Conservation (phyloP, 2,113 vertebrate species). For the Paramisgurnus dabryanus region DNA sequence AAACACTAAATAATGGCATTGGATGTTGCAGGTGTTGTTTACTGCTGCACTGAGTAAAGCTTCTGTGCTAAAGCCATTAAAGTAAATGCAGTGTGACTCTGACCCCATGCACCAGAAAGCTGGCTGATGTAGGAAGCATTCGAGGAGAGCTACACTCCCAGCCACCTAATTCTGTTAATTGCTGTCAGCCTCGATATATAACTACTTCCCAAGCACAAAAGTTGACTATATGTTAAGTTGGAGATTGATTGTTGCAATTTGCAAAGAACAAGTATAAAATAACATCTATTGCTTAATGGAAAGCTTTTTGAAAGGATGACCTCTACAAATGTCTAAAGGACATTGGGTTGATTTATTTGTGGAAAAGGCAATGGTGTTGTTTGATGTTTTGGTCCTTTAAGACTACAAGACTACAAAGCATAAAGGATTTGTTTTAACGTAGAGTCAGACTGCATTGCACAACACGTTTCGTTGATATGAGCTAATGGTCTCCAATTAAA, state of each 20-base stretch:
- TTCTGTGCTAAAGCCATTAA: slow-evolving; percentile 50
- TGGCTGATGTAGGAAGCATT: slow-evolving; percentile 41
- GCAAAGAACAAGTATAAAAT: neutral
- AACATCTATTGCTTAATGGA: neutral
- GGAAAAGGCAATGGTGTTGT: neutral
- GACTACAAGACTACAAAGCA: neutral
- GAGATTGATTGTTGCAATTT: slow-evolving; percentile 16
- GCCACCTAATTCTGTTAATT: slow-evolving; percentile 54
- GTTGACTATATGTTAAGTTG: slow-evolving; percentile 32
- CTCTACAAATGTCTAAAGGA: neutral
- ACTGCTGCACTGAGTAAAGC: slow-evolving; percentile 27
- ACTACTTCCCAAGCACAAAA: slow-evolving; percentile 33
- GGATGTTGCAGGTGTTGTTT: slow-evolving; percentile 27
- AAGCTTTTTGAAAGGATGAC: neutral
- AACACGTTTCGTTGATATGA: neutral
- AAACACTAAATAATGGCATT: slow-evolving; percentile 32
- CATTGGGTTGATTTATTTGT: neutral
- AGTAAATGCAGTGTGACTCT: slow-evolving; percentile 28
- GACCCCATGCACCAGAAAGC: slow-evolving; percentile 37
- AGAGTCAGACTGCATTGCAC: neutral
- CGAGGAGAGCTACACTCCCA: slow-evolving; percentile 40
- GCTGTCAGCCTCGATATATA: slow-evolving; percentile 41
- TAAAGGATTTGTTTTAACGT: neutral
- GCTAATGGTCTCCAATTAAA: neutral
- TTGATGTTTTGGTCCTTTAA: neutral